phyloP scores from a whole-genome alignment of 1,140 invertebrate species.

The Drosophila pseudoananassae region DNA sequence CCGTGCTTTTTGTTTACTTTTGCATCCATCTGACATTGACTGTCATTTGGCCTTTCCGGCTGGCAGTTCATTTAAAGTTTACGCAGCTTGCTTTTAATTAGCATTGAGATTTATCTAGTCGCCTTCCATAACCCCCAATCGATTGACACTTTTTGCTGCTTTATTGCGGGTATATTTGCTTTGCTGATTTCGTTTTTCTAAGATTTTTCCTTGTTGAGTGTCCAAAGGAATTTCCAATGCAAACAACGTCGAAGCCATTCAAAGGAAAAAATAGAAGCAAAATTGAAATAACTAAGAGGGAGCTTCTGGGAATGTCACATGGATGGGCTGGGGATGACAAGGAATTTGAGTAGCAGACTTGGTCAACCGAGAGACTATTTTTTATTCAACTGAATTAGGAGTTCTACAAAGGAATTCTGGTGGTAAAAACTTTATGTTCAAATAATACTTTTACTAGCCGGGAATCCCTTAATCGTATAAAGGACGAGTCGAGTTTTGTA shows the following conservation, averaged over 20 bases:
- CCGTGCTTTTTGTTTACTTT: constrained; percentile 45
- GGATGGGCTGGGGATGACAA: constrained; percentile 9
- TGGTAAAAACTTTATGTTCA: constrained; percentile 1
- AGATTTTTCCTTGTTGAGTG: constrained; percentile 57
- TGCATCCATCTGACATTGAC: constrained; percentile 48
- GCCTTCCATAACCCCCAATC: constrained; percentile 24
- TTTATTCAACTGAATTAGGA: constrained; percentile 1
- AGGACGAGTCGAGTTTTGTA: not conserved
- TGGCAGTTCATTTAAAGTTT: constrained; percentile 81
- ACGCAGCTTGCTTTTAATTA: constrained; percentile 66
- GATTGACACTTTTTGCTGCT: constrained; percentile 70
- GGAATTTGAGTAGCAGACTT: constrained; percentile 10
- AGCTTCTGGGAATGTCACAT: constrained; percentile 8
- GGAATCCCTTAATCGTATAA: not conserved
- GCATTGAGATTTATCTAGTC: constrained; percentile 47
- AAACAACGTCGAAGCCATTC: constrained; percentile 51
- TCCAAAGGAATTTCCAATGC: constrained; percentile 74
- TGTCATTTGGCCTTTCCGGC: constrained; percentile 54
- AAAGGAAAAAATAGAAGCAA: constrained; percentile 16
- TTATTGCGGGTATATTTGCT: constrained; percentile 79
- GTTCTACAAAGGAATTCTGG: not conserved
- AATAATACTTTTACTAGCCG: not conserved
- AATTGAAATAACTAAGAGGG: constrained; percentile 12
- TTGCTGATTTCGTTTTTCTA: constrained; percentile 76
- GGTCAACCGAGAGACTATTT: constrained; percentile 3